Evolutionary conservation across 2,113 vertebrate species (phyloP), one percentile per base, ranked within the genome.

Genomic region (Nothobranchius furzeri): DNA sequence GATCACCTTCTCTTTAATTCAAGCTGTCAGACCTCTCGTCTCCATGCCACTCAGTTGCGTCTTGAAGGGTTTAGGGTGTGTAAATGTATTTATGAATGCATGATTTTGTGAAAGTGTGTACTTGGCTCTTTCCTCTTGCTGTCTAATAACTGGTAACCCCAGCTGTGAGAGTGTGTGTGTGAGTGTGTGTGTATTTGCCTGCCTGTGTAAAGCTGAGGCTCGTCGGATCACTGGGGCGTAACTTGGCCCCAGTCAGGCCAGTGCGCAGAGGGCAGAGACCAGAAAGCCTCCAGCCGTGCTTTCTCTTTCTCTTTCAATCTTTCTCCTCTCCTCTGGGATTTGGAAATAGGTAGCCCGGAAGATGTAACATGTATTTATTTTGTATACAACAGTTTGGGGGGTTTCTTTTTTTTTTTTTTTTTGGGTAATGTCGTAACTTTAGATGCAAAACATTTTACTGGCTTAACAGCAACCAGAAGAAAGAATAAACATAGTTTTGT

Each of bases 191-290:
- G 86, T 87, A 78, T 89, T 83, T 88, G 83, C 83, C 83, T 88
- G 83, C 75, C 84, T 88, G 87, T 90, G 90, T 86, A 91, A 92
- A 91, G 90, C 87, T 85, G 87, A 85, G 87, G 88, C 89, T 90
- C 75, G 83, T 82, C n/a, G 79, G 85, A 70, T 84, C 89, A 91
- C 81, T 93, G 90, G 91, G 88, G 91, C 92, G 85, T 87, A 91
- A 89, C 92, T 89, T 91, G 88, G 90, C 86, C 92, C 90, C 89
- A 91, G 91, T 92, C 91, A 92, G 90, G 78, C 90, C 76, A 88
- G 85, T 89, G 89, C 75, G 68, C 88, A 82, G 85, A 84, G 90
- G 86, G 89, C 87, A 90, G 83, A 88, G 84, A 91, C 85, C 88
- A 88, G 86, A 91, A 88, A 90, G 90, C 89, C 91, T 91, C 90